Base-by-base conservation (phyloP, 2,113 vertebrate genomes). In the Euleptes europaea region DNA sequence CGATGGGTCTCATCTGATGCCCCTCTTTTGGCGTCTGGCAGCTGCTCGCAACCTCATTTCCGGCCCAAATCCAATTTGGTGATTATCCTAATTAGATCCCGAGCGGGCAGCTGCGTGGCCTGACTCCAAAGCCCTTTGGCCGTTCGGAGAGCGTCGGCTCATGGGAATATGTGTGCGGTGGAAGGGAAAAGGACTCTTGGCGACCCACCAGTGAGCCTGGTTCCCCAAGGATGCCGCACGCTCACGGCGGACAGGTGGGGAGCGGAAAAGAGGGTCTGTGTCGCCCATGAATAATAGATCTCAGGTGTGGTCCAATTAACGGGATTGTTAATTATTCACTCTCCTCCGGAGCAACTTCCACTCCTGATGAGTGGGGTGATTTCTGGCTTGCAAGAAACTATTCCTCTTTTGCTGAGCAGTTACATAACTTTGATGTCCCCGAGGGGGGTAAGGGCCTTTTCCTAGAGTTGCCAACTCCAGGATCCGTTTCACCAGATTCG, bases 51-150 rank as follows among this genome's bases (percentile, higher is more conserved):
- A 1, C 33, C 4, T 66, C 4, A 0, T 49, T 80, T 72, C 35
- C 78, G 26, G 51, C 42, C 69, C 69, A 72, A 65, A 35, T 44
- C 80, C 0, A 1, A 1, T 1, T 3, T 12, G 40, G 67, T 10
- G 67, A 63, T 79, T 78, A 86, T 77, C 57, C 72, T 67, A 35
- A 80, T 83, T 54, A 42, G 66, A 35, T 33, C 73, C 71, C 54
- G n/a, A 63, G 57, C 0, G 1, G 17, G 42, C 40, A 67, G 67
- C 80, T 82, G 67, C 35, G 4, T 71, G 80, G 67, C 51, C 19
- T 2, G 28, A 6, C 28, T 79, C 78, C 57, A 66, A n/a, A 6
- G 14, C 40, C 60, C 78, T 79, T 38, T n/a, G 38, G 78, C 15
- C 60, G 21, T 66, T 66, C 10, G 5, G 2, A 44, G 33, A 49